Percentiles rank a stretch among this genome's conserved stretches.
Conservation (phyloP, 1,140 invertebrate genomes). For the Kradibia gibbosae region DNA sequence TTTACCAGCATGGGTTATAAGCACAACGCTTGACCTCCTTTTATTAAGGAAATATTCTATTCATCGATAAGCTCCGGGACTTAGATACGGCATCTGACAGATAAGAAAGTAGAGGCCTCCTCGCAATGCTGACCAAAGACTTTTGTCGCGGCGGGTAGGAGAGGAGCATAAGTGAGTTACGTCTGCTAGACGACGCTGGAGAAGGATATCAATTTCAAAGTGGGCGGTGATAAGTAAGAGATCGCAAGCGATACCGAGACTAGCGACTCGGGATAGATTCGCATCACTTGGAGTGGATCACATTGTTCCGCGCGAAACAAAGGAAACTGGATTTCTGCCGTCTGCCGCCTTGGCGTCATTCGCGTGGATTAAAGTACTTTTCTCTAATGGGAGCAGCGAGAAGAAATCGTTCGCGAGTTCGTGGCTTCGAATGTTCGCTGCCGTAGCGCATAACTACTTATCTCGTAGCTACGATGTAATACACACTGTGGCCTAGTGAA, state of each 20-base stretch:
- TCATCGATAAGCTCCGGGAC: background rate
- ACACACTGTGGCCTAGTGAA: slow-evolving; percentile 33
- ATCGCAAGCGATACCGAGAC: background rate
- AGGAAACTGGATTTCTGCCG: background rate
- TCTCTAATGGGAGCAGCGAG: background rate
- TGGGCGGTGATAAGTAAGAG: background rate
- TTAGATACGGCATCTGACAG: background rate
- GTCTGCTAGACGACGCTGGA: background rate
- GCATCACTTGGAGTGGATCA: background rate
- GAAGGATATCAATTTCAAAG: background rate
- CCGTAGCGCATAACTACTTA: background rate
- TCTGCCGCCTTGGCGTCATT: background rate
- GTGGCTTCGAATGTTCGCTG: background rate
- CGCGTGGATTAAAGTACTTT: background rate
- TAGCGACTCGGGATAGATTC: too few relatives aligned
- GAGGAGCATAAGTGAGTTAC: too few relatives aligned
- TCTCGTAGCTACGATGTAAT: background rate
- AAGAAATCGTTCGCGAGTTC: slow-evolving; percentile 9
- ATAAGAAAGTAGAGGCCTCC: background rate
- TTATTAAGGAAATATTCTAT: background rate
- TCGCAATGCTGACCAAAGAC: background rate
- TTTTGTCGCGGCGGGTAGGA: background rate
- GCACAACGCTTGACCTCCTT: slow-evolving; percentile 7
- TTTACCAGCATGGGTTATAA: background rate
- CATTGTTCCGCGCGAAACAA: background rate